These are phyloP conservation scores for Petrolisthes cinctipes DNA, from an alignment of 2,888 invertebrate genomes.

Conservation along the genomic window DNA sequence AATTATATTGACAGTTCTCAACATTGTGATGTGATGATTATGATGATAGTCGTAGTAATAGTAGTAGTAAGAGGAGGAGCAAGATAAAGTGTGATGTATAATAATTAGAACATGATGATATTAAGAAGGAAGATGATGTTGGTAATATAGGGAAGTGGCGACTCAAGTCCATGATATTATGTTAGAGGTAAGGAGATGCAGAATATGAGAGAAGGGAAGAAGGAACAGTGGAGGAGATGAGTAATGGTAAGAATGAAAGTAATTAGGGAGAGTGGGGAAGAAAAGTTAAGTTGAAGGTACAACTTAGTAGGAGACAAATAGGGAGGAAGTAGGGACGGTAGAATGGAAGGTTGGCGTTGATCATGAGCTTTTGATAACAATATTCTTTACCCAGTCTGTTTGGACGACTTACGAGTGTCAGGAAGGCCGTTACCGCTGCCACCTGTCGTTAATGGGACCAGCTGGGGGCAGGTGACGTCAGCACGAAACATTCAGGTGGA, in stretches of 20 bases:
- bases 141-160: background rate
- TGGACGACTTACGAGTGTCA: conserved; percentile 88
- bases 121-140: background rate
- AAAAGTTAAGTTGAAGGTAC: background rate
- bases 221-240: background rate
- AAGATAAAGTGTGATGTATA: no score
- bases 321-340: background rate
- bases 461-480: conserved; percentile 96
- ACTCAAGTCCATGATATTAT: no score
- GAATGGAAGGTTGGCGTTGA: background rate
- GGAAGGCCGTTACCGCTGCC: conserved; percentile 94
- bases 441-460: conserved; percentile 93
- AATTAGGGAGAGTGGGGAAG: no score
- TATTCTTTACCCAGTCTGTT: conserved; percentile 75
- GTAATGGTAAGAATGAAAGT: background rate
- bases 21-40: no score
- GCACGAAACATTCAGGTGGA: conserved; percentile 91
- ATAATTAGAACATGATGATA: background rate
- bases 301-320: background rate
- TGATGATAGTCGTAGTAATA: no score
- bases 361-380: no score
- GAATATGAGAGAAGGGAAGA: background rate
- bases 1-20: no score
- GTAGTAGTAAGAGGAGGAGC: no score
- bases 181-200: no score